Evolutionary conservation across 2,113 vertebrate species (phyloP).

Genomic region (Psophia crepitans): DNA sequence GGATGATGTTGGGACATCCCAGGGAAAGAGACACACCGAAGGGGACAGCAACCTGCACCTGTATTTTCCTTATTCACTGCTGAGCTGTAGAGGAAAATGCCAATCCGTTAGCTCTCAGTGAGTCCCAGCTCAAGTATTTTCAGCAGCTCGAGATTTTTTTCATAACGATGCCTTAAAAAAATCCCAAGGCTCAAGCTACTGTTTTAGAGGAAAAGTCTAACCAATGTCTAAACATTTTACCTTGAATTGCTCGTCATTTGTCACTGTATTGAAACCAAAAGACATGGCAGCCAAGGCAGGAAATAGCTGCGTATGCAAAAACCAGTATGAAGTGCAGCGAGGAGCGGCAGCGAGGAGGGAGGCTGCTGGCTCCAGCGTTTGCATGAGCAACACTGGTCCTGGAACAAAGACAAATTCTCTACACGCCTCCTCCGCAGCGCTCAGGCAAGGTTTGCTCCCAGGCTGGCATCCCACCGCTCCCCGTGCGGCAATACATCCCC

Average conservation of each 20-base stretch:
- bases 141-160: neutral
- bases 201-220: neutral
- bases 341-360: neutral
- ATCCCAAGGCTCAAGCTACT: neutral
- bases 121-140: neutral
- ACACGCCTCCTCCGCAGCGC: accelerated
- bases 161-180: neutral
- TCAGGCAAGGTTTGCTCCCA: neutral
- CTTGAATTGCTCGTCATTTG: neutral
- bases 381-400: accelerated
- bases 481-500: accelerated
- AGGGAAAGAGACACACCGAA: neutral
- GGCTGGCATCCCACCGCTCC: neutral
- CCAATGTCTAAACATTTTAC: neutral
- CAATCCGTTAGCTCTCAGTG: accelerated
- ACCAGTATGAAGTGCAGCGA: neutral
- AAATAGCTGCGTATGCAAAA: neutral
- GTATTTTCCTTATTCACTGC: neutral
- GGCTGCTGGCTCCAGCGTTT: neutral
- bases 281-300: neutral
- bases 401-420: neutral
- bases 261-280: neutral
- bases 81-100: neutral
- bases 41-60: neutral
- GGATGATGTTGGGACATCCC: neutral